Evolutionary conservation across 53 echinoderm and acorn worm species (phyloP).

Genomic region (Paracentrotus lividus): DNA sequence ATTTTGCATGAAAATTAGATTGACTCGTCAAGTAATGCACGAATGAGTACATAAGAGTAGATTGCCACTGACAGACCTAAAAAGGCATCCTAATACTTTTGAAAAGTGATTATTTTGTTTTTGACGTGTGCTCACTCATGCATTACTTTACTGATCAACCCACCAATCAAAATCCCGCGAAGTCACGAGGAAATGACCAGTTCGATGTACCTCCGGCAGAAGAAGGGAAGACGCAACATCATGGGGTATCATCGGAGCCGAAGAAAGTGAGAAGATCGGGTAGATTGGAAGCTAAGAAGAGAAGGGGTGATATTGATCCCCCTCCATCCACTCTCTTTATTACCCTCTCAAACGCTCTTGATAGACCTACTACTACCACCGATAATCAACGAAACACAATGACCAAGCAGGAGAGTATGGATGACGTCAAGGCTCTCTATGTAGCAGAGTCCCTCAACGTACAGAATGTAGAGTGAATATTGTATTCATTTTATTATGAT

Average conservation of each 20-base stretch:
- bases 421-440: constrained; percentile 51
- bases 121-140: too few species aligned
- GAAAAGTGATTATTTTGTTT: too few species aligned
- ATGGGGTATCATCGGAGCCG: neutral
- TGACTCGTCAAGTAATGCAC: too few species aligned
- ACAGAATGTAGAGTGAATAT: constrained; percentile 49
- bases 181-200: neutral
- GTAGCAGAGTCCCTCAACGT: constrained; percentile 45
- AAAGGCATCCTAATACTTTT: too few species aligned
- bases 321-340: constrained; percentile 57
- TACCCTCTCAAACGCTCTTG: constrained; percentile 42
- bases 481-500: too few species aligned
- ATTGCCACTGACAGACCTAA: too few species aligned
- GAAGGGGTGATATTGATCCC: constrained; percentile 49
- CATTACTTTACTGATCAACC: too few species aligned
- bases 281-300: constrained; percentile 15
- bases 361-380: constrained; percentile 24
- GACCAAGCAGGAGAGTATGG: constrained; percentile 9
- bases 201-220: neutral
- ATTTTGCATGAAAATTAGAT: too few species aligned
- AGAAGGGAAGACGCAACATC: neutral
- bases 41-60: too few species aligned
- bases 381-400: constrained; percentile 28
- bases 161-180: neutral
- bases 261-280: constrained; percentile 1